Evolutionary conservation across 2,888 invertebrate species (phyloP).

Genomic region (Oscheius sp.): DNA sequence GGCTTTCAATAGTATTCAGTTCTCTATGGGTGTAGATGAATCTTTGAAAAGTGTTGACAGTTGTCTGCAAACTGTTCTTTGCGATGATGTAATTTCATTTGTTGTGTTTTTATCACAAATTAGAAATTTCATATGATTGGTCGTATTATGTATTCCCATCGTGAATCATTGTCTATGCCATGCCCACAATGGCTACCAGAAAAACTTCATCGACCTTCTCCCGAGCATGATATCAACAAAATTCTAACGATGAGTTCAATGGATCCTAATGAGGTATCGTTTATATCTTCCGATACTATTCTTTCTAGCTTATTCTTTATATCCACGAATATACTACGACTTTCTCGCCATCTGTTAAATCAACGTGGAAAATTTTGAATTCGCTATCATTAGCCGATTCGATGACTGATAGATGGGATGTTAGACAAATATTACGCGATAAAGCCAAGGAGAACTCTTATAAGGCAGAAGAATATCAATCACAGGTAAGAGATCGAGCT

Average conservation of each 20-base stretch:
- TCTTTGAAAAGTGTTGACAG: background rate
- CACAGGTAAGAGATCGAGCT: constrained; percentile 2
- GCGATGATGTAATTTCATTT: constrained; percentile 18
- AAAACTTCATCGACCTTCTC: constrained; percentile 4
- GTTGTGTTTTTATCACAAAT: too few relatives aligned
- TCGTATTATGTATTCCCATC: constrained; percentile 12
- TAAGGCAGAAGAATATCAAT: background rate
- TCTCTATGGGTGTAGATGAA: background rate
- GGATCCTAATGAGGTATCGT: background rate
- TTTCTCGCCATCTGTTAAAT: constrained; percentile 17
- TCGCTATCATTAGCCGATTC: constrained; percentile 13
- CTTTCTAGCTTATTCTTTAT: constrained; percentile 7
- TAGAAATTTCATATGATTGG: constrained; percentile 27
- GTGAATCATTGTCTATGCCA: background rate
- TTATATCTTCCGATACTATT: background rate
- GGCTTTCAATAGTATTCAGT: constrained; percentile 21
- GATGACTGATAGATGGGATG: constrained; percentile 19
- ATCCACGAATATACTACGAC: constrained; percentile 17
- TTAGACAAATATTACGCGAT: too few relatives aligned
- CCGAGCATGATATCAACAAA: constrained; percentile 17
- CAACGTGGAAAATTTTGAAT: constrained; percentile 2
- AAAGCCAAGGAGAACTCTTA: background rate
- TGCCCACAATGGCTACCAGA: background rate
- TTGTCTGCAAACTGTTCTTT: background rate
- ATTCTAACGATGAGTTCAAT: constrained; percentile 9